phyloP scores from a whole-genome alignment of 2,113 vertebrate genomes.

The Salvelinus namaycush region DNA sequence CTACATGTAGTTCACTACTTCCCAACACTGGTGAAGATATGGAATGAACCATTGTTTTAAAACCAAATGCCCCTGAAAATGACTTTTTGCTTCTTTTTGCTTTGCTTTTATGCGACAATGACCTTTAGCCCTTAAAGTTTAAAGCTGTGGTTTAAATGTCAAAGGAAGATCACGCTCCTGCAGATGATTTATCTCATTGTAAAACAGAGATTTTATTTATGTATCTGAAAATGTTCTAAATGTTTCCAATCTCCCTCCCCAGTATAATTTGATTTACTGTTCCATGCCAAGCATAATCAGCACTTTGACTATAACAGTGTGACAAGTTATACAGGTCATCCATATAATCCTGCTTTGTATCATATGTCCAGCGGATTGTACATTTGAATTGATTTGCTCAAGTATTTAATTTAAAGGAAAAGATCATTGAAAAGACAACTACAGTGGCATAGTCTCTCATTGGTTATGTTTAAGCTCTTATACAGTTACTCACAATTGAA shows the following conservation, averaged over 20 bases:
- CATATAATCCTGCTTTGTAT: background rate
- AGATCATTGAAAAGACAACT: background rate
- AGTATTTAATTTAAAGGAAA: background rate
- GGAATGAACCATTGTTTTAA: slow-evolving; percentile 17
- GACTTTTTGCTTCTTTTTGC: background rate
- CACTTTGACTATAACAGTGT: background rate
- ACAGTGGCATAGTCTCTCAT: too few species aligned
- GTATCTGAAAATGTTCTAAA: background rate
- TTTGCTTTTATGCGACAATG: slow-evolving; percentile 20
- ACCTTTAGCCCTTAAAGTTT: slow-evolving; percentile 33
- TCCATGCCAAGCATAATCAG: background rate
- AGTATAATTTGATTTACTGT: background rate
- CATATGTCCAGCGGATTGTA: background rate
- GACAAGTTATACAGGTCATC: background rate
- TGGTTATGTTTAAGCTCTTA: background rate
- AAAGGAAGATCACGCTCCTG: background rate
- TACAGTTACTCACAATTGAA: too few species aligned
- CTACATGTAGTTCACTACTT: too few species aligned
- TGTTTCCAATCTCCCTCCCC: background rate
- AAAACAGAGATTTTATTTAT: slow-evolving; percentile 1
- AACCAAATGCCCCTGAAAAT: background rate
- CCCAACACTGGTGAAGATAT: background rate
- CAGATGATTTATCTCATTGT: background rate
- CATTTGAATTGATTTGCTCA: background rate
- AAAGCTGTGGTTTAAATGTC: slow-evolving; percentile 7